Percentiles rank a stretch among this genome's conserved stretches.
These are phyloP conservation scores for Chaenodraco wilsoni DNA, from an alignment of 2,797 vertebrate species.

Conservation along the genomic window DNA sequence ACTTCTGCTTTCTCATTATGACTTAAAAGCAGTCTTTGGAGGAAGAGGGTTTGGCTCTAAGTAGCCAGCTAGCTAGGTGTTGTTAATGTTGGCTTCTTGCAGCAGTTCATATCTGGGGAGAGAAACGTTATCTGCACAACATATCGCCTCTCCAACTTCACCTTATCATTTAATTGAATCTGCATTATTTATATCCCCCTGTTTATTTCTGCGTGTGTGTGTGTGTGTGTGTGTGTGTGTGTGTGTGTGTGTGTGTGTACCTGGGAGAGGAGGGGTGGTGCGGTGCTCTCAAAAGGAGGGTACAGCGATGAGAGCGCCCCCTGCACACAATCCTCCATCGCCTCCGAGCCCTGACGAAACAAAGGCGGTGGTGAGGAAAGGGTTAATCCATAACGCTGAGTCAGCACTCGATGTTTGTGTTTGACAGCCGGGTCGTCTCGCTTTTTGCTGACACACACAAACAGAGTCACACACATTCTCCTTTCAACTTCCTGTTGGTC, in stretches of 20 bases:
- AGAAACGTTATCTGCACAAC: slow-evolving; percentile 18
- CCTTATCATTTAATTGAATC: slow-evolving; percentile 53
- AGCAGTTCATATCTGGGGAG: slow-evolving; percentile 35
- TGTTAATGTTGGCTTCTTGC: slow-evolving; percentile 47
- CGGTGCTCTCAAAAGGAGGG: slow-evolving; percentile 93
- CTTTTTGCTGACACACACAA: slow-evolving; percentile 56
- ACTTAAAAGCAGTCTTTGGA: slow-evolving; percentile 16
- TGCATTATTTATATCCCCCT: slow-evolving; percentile 24
- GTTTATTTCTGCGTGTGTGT: slow-evolving; percentile 1
- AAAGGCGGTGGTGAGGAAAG: slow-evolving; percentile 20
- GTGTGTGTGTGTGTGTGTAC: slow-evolving; percentile 54
- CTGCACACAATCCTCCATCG: slow-evolving; percentile 94
- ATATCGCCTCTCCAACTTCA: not conserved
- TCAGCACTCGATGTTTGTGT: slow-evolving; percentile 51
- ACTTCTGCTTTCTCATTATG: not conserved
- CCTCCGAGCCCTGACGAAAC: slow-evolving; percentile 88
- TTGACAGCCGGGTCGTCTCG: slow-evolving; percentile 51
- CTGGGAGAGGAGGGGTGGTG: slow-evolving; percentile 91
- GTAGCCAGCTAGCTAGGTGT: slow-evolving; percentile 25
- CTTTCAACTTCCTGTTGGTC: slow-evolving; percentile 78
- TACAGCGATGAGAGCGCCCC: slow-evolving; percentile 92
- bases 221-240: too few species aligned
- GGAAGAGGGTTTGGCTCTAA: slow-evolving; percentile 32
- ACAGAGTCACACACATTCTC: slow-evolving; percentile 40
- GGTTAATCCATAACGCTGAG: slow-evolving; percentile 60